Conservation (phyloP, 2,113 vertebrate species). For the Rutilus rutilus region DNA sequence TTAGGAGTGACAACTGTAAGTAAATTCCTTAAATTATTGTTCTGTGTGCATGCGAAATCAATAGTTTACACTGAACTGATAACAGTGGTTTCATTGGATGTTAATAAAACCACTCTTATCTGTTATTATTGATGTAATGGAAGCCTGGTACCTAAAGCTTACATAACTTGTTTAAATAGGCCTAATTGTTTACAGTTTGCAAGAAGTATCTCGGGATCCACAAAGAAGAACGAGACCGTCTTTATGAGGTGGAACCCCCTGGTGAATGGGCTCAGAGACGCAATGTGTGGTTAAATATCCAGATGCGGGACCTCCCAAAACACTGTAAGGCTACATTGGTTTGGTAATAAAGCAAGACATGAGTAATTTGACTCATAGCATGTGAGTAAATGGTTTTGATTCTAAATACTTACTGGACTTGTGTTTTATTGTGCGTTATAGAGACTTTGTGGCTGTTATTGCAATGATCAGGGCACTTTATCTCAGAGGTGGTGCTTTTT, state of each 20-base stretch:
- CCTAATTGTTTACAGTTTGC: constrained; percentile 77
- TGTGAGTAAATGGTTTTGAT: background rate
- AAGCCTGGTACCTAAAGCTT: background rate
- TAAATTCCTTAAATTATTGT: background rate
- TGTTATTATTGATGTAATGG: background rate
- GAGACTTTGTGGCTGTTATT: background rate
- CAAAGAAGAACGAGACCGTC: constrained; percentile 73
- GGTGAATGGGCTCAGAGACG: constrained; percentile 84
- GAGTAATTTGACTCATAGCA: background rate
- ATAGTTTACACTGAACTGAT: background rate
- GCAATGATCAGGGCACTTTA: background rate
- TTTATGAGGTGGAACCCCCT: constrained; percentile 89
- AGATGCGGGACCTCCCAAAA: constrained; percentile 66
- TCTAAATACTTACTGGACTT: background rate
- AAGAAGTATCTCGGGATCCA: constrained; percentile 79
- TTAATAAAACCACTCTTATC: background rate
- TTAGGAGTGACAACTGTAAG: background rate
- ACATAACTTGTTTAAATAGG: background rate
- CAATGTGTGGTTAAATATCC: constrained; percentile 89
- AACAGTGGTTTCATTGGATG: background rate
- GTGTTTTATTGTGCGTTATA: background rate
- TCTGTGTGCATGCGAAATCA: background rate
- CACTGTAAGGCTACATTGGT: constrained; percentile 56
- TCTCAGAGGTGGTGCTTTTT: constrained; percentile 20
- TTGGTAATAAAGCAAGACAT: background rate